A percentile compares a stretch with the other conserved stretches of the same genome.
Conservation (phyloP, 2,888 invertebrate species). For the Acleris laterana region DNA sequence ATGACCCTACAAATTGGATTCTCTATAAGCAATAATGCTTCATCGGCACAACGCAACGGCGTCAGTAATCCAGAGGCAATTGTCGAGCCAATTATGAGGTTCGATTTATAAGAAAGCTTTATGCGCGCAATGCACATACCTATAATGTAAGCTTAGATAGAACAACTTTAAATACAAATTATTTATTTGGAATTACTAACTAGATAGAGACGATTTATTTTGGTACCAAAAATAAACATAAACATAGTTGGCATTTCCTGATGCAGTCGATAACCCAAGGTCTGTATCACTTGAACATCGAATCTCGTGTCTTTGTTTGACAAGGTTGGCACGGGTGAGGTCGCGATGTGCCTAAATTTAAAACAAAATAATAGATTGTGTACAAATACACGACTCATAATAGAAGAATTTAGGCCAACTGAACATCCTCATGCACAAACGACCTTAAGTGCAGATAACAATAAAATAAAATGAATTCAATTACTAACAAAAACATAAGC, state of each 20-base stretch:
- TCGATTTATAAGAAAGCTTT: neutral
- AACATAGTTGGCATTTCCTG: slow-evolving; percentile 70
- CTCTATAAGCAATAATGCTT: slow-evolving; percentile 27
- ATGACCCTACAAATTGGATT: slow-evolving; percentile 37
- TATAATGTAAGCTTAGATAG: neutral
- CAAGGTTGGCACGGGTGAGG: slow-evolving; percentile 62
- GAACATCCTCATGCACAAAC: slow-evolving; percentile 6
- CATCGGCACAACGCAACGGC: slow-evolving; percentile 15
- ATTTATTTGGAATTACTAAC: too few species aligned
- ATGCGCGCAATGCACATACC: neutral
- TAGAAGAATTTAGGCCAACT: slow-evolving; percentile 27
- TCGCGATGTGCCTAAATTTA: slow-evolving; percentile 28
- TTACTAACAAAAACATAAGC: slow-evolving; percentile 40
- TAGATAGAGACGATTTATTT: neutral
- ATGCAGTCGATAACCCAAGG: slow-evolving; percentile 74
- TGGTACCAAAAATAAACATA: slow-evolving; percentile 45
- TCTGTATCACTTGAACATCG: slow-evolving; percentile 56
- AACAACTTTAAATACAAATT: too few species aligned
- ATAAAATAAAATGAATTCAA: slow-evolving; percentile 24
- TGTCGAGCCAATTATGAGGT: slow-evolving; percentile 18
- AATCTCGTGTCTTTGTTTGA: slow-evolving; percentile 61
- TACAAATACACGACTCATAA: slow-evolving; percentile 33
- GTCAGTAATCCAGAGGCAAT: slow-evolving; percentile 18
- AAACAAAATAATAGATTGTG: slow-evolving; percentile 31
- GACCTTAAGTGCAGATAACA: slow-evolving; percentile 9